Conservation (phyloP, 2,888 invertebrate species). For the Lithophane socia region DNA sequence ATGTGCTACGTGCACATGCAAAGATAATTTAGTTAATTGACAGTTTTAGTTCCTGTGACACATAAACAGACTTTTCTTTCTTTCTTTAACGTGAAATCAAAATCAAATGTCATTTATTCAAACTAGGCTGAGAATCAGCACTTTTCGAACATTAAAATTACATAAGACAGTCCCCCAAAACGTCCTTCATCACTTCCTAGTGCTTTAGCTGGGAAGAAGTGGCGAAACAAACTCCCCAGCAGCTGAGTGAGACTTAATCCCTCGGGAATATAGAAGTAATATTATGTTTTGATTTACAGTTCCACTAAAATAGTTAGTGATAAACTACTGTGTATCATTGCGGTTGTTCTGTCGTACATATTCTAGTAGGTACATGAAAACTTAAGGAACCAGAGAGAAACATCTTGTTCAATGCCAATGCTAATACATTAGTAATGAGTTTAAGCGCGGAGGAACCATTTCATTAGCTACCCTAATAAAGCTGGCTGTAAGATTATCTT, state of each 20-base stretch:
- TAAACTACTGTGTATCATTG: conserved; percentile 33
- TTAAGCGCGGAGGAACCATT: conserved; percentile 47
- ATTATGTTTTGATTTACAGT: conserved; percentile 22
- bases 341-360: conserved; percentile 48
- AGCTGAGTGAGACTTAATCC: no score
- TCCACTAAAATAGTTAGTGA: conserved; percentile 14
- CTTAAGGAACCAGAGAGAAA: conserved; percentile 53
- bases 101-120: no score
- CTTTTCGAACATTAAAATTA: no score
- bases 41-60: neutral
- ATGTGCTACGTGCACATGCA: no score
- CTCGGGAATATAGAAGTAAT: neutral
- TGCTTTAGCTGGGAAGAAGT: no score
- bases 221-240: no score
- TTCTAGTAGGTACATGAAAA: conserved; percentile 50
- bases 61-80: neutral
- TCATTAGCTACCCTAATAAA: conserved; percentile 56
- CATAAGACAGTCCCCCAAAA: no score
- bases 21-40: no score
- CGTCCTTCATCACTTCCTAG: no score
- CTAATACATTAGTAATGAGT: conserved; percentile 52
- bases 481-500: conserved; percentile 47
- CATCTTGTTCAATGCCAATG: conserved; percentile 54
- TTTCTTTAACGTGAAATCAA: neutral
- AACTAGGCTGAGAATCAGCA: no score